phyloP scores from a whole-genome alignment of 2,888 invertebrate genomes.

The Sinotaia quadrata region DNA sequence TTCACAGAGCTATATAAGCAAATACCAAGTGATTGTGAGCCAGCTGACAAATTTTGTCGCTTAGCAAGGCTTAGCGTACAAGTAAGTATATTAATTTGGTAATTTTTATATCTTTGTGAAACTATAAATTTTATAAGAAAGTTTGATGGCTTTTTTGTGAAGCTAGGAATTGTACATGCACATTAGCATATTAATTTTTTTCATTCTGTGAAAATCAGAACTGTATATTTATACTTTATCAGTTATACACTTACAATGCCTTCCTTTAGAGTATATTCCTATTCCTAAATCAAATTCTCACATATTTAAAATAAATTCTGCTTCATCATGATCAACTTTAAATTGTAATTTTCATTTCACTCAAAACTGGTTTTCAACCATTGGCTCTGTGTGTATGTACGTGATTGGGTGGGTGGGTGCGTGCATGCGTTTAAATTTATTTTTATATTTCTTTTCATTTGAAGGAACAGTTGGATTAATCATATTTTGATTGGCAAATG shows the following conservation, averaged over 20 bases:
- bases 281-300: too few species aligned
- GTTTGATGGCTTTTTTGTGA: background rate
- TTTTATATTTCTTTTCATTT: too few species aligned
- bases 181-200: background rate
- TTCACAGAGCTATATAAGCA: slow-evolving; percentile 14
- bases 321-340: too few species aligned
- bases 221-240: background rate
- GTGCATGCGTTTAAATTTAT: too few species aligned
- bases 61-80: slow-evolving; percentile 11
- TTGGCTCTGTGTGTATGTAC: too few species aligned
- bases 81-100: slow-evolving; percentile 5
- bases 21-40: slow-evolving; percentile 11
- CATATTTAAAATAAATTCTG: too few species aligned
- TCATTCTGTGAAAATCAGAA: background rate
- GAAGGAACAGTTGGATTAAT: too few species aligned
- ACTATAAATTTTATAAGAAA: background rate
- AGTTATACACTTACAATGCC: background rate
- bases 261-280: too few species aligned
- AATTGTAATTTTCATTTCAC: too few species aligned
- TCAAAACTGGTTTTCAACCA: too few species aligned
- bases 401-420: too few species aligned
- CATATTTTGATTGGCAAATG: too few species aligned
- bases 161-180: background rate
- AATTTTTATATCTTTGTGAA: background rate
- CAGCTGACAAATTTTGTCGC: slow-evolving; percentile 11